A percentile compares a stretch with the other conserved stretches of the same genome.
phyloP scores from a whole-genome alignment of 2,888 invertebrate genomes.

The Lydus trimaculatus region DNA sequence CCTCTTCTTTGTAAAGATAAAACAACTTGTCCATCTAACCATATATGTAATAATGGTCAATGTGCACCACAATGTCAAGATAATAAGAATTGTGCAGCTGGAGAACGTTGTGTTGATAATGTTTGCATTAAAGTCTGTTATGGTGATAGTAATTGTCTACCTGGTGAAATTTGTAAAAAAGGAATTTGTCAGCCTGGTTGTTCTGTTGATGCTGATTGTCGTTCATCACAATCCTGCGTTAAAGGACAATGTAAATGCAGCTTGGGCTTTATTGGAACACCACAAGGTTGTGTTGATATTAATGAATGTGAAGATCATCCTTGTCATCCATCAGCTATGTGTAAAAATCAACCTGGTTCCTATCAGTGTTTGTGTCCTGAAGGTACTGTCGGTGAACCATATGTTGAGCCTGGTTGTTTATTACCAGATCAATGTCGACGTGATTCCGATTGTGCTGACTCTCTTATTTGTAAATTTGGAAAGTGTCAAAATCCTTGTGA shows the following conservation, averaged over 20 bases:
- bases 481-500: constrained; percentile 86
- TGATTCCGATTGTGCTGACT: constrained; percentile 77
- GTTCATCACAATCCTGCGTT: constrained; percentile 78
- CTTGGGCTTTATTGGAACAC: constrained; percentile 76
- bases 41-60: constrained; percentile 78
- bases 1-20: constrained; percentile 74
- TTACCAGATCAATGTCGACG: constrained; percentile 78
- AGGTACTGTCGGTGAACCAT: constrained; percentile 79
- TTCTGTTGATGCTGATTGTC: constrained; percentile 80
- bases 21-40: constrained; percentile 77
- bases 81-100: constrained; percentile 78
- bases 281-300: constrained; percentile 80
- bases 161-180: constrained; percentile 84
- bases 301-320: constrained; percentile 82
- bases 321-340: constrained; percentile 82
- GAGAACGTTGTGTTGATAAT: constrained; percentile 81
- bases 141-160: constrained; percentile 87
- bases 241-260: constrained; percentile 79
- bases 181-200: constrained; percentile 87
- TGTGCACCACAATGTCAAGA: constrained; percentile 82
- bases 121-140: constrained; percentile 88
- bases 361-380: constrained; percentile 81
- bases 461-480: constrained; percentile 76
- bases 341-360: constrained; percentile 81
- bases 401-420: constrained; percentile 76